Conservation (phyloP, 2,113 vertebrate genomes). For the Cynoglossus semilaevis region DNA sequence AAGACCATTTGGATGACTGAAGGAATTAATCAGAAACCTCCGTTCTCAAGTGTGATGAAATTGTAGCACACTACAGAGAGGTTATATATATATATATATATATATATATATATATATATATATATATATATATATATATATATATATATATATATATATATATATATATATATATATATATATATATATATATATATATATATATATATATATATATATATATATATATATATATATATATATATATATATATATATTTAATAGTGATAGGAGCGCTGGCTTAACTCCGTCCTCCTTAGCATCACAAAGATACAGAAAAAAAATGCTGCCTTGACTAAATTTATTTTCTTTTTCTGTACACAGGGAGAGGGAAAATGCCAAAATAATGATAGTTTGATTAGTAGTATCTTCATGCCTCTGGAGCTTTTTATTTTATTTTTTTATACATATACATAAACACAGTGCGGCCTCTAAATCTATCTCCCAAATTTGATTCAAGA, state of each 20-base stretch:
- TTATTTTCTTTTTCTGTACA: too few species aligned
- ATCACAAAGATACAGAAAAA: too few species aligned
- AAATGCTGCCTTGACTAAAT: too few species aligned
- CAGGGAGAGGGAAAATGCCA: too few species aligned
- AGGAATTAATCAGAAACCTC: slow-evolving; percentile 66
- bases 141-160: slow-evolving; percentile 48
- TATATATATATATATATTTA: slow-evolving; percentile 44
- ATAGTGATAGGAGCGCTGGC: slow-evolving; percentile 34
- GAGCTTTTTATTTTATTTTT: too few species aligned
- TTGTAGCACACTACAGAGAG: slow-evolving; percentile 39
- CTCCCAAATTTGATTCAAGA: too few species aligned
- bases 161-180: slow-evolving; percentile 31
- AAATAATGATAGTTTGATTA: too few species aligned
- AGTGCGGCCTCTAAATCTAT: too few species aligned
- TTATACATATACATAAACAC: too few species aligned
- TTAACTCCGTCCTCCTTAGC: slow-evolving; percentile 23
- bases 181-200: slow-evolving; percentile 42
- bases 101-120: slow-evolving; percentile 48
- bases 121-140: slow-evolving; percentile 26
- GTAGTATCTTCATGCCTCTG: too few species aligned
- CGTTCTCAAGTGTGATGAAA: slow-evolving; percentile 49
- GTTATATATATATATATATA: slow-evolving; percentile 29
- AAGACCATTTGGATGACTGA: slow-evolving; percentile 63
- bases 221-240: slow-evolving; percentile 32
- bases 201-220: slow-evolving; percentile 37